Percentiles rank a stretch among this genome's conserved stretches.
Conservation (phyloP, 1,140 invertebrate species). For the Drosophila pruinosa region DNA sequence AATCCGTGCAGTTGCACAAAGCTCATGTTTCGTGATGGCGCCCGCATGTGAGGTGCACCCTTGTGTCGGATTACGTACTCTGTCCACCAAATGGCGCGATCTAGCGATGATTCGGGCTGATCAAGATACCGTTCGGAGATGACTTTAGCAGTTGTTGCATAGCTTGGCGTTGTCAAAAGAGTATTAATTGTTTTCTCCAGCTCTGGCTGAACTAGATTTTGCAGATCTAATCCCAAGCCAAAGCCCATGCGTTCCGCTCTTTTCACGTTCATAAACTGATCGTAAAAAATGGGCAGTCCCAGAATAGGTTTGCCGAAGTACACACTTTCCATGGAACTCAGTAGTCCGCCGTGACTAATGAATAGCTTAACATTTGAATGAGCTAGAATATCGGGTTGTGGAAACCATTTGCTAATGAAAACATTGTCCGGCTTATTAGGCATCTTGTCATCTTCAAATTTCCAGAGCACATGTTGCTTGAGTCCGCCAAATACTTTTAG, state of each 20-base stretch:
- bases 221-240: conserved; percentile 80
- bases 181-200: conserved; percentile 69
- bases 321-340: conserved; percentile 88
- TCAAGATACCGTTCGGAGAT: conserved; percentile 85
- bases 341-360: conserved; percentile 88
- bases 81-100: conserved; percentile 88
- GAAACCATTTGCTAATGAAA: conserved; percentile 87
- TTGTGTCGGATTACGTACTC: conserved; percentile 87
- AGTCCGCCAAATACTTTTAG: conserved; percentile 85
- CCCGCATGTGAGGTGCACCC: conserved; percentile 68
- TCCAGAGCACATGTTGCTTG: conserved; percentile 87
- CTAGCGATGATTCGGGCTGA: conserved; percentile 85
- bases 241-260: conserved; percentile 83
- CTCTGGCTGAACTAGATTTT: conserved; percentile 71
- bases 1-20: conserved; percentile 84
- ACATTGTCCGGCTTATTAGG: conserved; percentile 86
- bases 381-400: conserved; percentile 88
- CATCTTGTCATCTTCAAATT: conserved; percentile 86
- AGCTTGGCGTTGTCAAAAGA: conserved; percentile 75
- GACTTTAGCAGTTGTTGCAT: conserved; percentile 80
- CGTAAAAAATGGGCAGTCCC: conserved; percentile 87
- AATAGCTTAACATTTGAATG: conserved; percentile 88
- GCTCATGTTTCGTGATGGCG: conserved; percentile 51
- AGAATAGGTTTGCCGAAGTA: conserved; percentile 89
- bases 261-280: conserved; percentile 85